Base-by-base conservation (phyloP, 2,888 invertebrate genomes). In the Oligia fasciuncula region DNA sequence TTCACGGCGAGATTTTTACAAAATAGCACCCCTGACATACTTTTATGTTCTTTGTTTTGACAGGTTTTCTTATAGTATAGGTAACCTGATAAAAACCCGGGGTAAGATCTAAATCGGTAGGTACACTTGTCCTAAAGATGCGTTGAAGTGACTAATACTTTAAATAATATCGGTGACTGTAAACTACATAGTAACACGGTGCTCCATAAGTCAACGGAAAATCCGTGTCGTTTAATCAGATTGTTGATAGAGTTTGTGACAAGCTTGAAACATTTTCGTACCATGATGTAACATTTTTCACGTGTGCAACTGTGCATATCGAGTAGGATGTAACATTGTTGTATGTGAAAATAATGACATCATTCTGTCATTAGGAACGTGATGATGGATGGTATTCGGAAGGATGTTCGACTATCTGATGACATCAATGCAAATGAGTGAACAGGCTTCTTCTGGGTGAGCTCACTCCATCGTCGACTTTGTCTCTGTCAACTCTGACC, bases 321-420 rank as follows among this genome's bases (percentile, higher is more conserved):
- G 62, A 80, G 57, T 80, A 69, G 71, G 40, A 65, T 82, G 66
- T 85, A 80, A 88, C 82, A 82, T 84, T 81, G 81, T 85, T 40
- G 77, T 80, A 87, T 87, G 88, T 80, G 81, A 84, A 85, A 82
- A 84, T 72, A 80, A 49, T 88, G 88, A 88, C 81, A 81, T 88
- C 87, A 87, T 78, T 54, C 8, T 17, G 65, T 65, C 43, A 72
- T 68, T 74, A 67, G 23, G 66, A 62, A 85, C 83, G 77, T 79
- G 79, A 68, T 81, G 81, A 79, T 87, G 60, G 60, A 68, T 75
- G 66, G 46, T 66, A 74, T 73, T 77, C 14, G 71, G 71, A 73
- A 74, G 46, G 68, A 66, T 76, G 49, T 66, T 57, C 66, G 66
- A 71, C 19, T 67, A 51, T 65, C 73, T 43, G 62, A 67, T 73